Conservation (phyloP, 2,797 vertebrate genomes). For the Tinamus major region DNA sequence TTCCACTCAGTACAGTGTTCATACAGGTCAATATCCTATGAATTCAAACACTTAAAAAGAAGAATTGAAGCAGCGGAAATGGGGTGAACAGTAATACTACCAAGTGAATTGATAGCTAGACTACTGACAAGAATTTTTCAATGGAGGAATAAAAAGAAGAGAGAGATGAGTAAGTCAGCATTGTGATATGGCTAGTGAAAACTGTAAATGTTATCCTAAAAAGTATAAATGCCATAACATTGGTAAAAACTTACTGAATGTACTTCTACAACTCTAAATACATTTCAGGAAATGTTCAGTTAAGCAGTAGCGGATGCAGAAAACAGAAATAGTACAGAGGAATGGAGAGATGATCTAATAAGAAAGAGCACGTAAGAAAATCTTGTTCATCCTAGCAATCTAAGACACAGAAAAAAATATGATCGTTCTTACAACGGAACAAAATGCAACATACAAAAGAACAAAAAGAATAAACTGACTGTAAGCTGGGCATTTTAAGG, state of each 20-base stretch:
- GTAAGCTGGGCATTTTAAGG: not conserved
- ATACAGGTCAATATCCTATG: not conserved
- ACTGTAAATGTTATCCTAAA: not conserved
- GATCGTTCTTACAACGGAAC: not conserved
- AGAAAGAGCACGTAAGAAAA: not conserved
- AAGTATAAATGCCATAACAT: not conserved
- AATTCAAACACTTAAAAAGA: not conserved
- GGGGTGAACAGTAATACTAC: not conserved
- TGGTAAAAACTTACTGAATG: not conserved
- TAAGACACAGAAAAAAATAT: not conserved
- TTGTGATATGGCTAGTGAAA: not conserved
- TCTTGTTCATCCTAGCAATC: not conserved
- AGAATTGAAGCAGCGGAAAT: not conserved
- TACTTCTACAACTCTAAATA: not conserved
- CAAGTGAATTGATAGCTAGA: not conserved
- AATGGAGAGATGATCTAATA: not conserved
- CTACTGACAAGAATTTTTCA: not conserved
- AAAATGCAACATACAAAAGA: not conserved
- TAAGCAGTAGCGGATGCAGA: not conserved
- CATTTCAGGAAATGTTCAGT: not conserved
- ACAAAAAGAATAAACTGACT: not conserved
- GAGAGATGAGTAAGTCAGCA: not conserved
- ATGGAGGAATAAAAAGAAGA: not conserved
- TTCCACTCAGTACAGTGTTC: not conserved
- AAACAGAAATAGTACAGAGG: not conserved